Conservation (phyloP, 2,113 vertebrate species). For the Lampris incognitus region DNA sequence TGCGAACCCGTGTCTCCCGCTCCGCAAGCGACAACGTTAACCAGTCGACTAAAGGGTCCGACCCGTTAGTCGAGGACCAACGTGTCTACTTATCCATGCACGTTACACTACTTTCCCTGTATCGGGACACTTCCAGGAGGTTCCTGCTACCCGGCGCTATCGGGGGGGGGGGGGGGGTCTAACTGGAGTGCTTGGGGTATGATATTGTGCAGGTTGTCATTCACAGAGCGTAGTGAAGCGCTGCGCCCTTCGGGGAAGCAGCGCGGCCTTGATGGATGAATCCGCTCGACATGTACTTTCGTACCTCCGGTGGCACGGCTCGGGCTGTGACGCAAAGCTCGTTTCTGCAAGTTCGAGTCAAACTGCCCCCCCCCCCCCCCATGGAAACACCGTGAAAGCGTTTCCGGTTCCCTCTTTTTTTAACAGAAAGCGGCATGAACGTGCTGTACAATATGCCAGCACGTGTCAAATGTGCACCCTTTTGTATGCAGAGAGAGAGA, state of each 20-base stretch:
- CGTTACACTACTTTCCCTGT: no score
- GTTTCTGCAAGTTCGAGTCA: constrained; percentile 49
- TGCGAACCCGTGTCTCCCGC: no score
- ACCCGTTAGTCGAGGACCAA: no score
- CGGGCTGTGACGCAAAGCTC: constrained; percentile 40
- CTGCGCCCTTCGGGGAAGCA: constrained; percentile 34
- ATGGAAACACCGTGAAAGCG: no score
- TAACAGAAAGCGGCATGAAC: constrained; percentile 37
- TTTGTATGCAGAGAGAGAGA: not conserved
- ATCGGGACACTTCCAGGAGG: no score
- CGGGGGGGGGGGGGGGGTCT: not conserved
- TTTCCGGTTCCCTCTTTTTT: constrained; percentile 26
- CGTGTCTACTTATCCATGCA: no score
- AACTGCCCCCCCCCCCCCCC: constrained; percentile 18
- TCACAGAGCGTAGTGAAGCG: constrained; percentile 20
- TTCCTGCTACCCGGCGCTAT: not conserved
- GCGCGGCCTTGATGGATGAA: constrained; percentile 53
- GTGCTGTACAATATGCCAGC: not conserved
- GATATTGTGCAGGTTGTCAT: not conserved
- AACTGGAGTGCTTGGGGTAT: constrained; percentile 10
- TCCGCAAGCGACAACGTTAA: no score
- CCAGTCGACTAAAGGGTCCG: no score
- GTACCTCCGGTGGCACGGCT: constrained; percentile 45
- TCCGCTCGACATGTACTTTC: constrained; percentile 60
- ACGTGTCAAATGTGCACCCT: not conserved